Conservation (phyloP, 2,797 vertebrate species). For the Gambelia wislizenii region DNA sequence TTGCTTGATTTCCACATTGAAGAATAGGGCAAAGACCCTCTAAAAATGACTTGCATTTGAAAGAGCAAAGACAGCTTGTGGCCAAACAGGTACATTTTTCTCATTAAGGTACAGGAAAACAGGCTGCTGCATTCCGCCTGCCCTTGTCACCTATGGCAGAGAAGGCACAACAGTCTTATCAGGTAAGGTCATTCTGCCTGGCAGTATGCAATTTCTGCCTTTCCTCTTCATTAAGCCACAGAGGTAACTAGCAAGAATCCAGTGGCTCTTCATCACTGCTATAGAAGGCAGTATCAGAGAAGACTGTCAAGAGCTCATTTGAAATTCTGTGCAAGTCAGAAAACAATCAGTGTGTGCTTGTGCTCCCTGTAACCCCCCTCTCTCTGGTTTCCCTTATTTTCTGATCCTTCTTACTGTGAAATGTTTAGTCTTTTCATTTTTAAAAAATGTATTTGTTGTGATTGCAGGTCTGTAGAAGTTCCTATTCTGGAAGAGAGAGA, state of each 20-base stretch:
- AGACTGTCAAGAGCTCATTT: constrained; percentile 51
- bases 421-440: not conserved
- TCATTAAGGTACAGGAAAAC: constrained; percentile 70
- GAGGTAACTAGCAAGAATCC: constrained; percentile 60
- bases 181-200: constrained; percentile 66
- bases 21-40: constrained; percentile 53
- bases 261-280: constrained; percentile 46
- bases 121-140: constrained; percentile 41
- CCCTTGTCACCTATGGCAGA: constrained; percentile 68
- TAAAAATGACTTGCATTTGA: constrained; percentile 60
- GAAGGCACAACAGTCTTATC: constrained; percentile 69
- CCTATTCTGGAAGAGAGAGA: not conserved
- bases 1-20: constrained; percentile 37
- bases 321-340: not conserved
- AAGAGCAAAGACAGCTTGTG: constrained; percentile 69
- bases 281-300: constrained; percentile 34
- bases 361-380: constrained; percentile 7
- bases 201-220: constrained; percentile 64
- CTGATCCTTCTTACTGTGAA: not conserved
- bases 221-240: constrained; percentile 74
- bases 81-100: constrained; percentile 76
- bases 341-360: constrained; percentile 13
- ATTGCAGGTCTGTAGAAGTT: not conserved
- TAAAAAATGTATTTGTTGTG: not conserved
- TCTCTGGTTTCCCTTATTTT: constrained; percentile 14